phyloP scores from a whole-genome alignment of 2,888 invertebrate genomes.

The Lasioglossum villosulum region DNA sequence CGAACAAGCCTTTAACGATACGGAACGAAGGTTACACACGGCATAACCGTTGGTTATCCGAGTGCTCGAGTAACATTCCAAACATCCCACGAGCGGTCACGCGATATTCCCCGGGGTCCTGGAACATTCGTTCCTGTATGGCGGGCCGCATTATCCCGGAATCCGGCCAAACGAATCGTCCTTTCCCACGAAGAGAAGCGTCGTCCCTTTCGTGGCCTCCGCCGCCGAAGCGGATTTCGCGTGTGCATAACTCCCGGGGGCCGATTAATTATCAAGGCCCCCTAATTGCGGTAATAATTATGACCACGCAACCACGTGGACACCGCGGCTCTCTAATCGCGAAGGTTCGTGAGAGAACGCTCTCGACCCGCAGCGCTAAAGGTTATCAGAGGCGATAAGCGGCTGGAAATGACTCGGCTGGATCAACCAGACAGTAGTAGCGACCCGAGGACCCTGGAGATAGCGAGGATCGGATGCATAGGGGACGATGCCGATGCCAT shows the following conservation, averaged over 20 bases:
- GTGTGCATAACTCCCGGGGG: constrained; percentile 72
- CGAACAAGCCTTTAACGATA: constrained; percentile 68
- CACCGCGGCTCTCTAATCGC: constrained; percentile 35
- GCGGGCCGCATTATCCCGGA: constrained; percentile 69
- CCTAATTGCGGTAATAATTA: constrained; percentile 78
- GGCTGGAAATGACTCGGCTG: constrained; percentile 9
- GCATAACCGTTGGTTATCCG: constrained; percentile 73
- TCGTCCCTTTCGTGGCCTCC: constrained; percentile 63
- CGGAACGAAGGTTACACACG: constrained; percentile 70
- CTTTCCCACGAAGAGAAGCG: constrained; percentile 68
- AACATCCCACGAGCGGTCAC: constrained; percentile 75
- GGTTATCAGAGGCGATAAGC: constrained; percentile 34
- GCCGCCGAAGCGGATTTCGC: constrained; percentile 65
- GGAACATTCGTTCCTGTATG: constrained; percentile 70
- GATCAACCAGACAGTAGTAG: background rate
- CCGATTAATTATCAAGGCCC: constrained; percentile 77
- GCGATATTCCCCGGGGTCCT: constrained; percentile 71
- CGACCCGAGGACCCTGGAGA: background rate
- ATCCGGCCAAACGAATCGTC: constrained; percentile 71
- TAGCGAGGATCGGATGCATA: background rate
- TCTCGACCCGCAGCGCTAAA: constrained; percentile 12
- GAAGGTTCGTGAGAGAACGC: constrained; percentile 13
- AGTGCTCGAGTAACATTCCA: constrained; percentile 73
- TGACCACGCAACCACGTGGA: constrained; percentile 53
- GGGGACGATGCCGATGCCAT: background rate